phyloP scores from a whole-genome alignment of 2,113 vertebrate species.

The Mohoua ochrocephala region DNA sequence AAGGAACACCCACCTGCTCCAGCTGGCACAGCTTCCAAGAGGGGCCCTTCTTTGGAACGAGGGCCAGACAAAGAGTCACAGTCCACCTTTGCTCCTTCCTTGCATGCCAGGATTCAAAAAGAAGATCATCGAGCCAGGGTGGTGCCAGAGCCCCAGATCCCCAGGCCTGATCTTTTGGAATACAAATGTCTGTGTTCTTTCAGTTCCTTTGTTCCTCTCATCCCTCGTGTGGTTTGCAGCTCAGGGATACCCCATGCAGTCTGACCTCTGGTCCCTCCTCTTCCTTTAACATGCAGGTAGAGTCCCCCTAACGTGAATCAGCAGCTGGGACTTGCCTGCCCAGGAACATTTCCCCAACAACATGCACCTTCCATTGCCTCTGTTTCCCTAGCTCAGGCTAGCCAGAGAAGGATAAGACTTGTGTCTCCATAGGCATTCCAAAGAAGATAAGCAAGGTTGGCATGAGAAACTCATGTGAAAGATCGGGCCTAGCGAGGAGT shows the following conservation, averaged over 20 bases:
- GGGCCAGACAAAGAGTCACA: background rate
- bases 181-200: background rate
- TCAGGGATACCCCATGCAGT: background rate
- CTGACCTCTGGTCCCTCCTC: background rate
- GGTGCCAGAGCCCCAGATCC: background rate
- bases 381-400: background rate
- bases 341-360: background rate
- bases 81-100: background rate
- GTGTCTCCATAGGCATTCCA: background rate
- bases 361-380: background rate
- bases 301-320: background rate
- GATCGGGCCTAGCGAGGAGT: background rate
- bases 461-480: background rate
- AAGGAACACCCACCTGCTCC: background rate
- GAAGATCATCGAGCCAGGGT: background rate
- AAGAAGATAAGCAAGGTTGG: background rate
- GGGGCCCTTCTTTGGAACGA: background rate
- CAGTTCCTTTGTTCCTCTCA: background rate
- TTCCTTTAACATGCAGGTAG: background rate
- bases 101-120: background rate
- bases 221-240: background rate
- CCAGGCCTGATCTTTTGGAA: background rate
- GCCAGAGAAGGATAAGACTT: background rate
- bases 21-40: background rate
- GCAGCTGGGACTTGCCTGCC: background rate